Conservation (phyloP, 1,140 invertebrate genomes). For the Xylocopa sonorina region DNA sequence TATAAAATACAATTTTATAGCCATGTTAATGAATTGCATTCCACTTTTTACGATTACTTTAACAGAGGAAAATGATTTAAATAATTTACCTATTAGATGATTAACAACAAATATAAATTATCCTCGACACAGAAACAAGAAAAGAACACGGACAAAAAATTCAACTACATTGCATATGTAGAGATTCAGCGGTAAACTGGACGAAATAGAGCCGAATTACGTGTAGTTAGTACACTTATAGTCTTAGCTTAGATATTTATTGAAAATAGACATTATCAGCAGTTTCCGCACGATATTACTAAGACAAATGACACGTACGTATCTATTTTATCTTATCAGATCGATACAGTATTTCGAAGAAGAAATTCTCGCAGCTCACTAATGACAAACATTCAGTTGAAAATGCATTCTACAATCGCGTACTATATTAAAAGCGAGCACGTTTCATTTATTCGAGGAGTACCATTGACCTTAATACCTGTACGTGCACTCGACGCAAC, state of each 20-base stretch:
- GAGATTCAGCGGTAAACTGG: no score
- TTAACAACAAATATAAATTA: background rate
- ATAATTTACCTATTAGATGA: background rate
- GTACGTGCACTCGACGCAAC: background rate
- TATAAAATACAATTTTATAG: background rate
- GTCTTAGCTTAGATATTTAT: no score
- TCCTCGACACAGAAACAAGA: background rate
- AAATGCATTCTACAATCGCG: background rate
- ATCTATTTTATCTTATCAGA: slow-evolving; percentile 37
- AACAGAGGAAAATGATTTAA: no score
- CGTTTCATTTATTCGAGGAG: background rate
- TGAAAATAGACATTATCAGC: no score
- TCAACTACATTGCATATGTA: no score
- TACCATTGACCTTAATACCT: slow-evolving; percentile 27
- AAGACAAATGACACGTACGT: no score
- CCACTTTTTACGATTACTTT: no score
- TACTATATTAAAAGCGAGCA: background rate
- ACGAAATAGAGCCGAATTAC: no score
- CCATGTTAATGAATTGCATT: no score
- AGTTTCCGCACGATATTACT: background rate
- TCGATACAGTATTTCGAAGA: background rate
- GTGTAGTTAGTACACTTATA: no score
- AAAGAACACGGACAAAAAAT: background rate
- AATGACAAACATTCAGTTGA: background rate
- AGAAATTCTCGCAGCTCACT: background rate